Evolutionary conservation across 2,888 invertebrate species (phyloP), one percentile per base, ranked within the genome.

Genomic region (Scotopteryx bipunctaria): DNA sequence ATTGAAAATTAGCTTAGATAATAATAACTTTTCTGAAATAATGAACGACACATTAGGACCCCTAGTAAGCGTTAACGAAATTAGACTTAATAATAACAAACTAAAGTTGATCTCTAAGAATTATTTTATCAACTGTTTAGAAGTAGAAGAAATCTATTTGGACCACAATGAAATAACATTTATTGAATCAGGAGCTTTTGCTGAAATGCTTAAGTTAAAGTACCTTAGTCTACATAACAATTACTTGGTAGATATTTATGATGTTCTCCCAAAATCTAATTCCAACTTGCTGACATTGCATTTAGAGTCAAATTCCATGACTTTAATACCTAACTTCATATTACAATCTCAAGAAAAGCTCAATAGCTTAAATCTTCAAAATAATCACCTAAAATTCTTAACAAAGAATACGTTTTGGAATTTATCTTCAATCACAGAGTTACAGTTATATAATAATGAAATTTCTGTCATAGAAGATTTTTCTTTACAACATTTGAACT

Each of bases 181-280:
- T 53, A 95, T 98, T 71, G 96, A 96, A 69, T 92, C 94, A 11
- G 95, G 95, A 14, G 94, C 95, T 3, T 95, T 98, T 74, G 91
- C 93, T 29, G 93, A 93, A 14, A 88, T 97, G 71, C 92, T 91
- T 64, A 93, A 92, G 67, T 91, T 98, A 60, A 95, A 95, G 72
- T 96, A 96, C 78, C 93, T 98, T 29, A 96, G 96, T 81, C 86
- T 98, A 55, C 94, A 96, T 73, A 94, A 95, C 38, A 97, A 98
- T 80, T 89, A 93, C 43, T 85, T 98, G 19, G 91, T 94, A 9
- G 93, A 94, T 52, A 85, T 97, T 41, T 95, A 94, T 27, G 95
- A 96, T 71, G 93, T 96, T 49, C 94, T 97, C 71, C 93, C 95
- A 63, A 93, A 94, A 76, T 90, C 93, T 61, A 85, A 91, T 67